Evolutionary conservation across 2,888 invertebrate genomes (phyloP).

Genomic region (Nasonia oneida): DNA sequence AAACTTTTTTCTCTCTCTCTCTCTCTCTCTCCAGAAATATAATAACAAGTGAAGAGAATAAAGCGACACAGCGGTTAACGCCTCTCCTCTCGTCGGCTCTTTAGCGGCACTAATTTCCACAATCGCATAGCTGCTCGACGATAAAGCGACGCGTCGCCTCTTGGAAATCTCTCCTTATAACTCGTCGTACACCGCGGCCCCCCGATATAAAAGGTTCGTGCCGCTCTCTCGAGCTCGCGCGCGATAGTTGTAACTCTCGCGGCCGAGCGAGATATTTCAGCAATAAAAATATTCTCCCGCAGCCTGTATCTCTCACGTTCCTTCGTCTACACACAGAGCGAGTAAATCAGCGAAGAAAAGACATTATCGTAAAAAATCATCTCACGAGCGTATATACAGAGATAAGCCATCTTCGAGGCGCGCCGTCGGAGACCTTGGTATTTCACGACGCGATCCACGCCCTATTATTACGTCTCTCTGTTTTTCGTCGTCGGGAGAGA

Average conservation of each 20-base stretch:
- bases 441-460: not conserved
- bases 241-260: not conserved
- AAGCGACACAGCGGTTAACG: not conserved
- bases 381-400: not conserved
- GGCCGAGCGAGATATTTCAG: not conserved
- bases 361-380: conserved; percentile 49
- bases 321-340: not conserved
- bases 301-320: not conserved
- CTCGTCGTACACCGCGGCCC: too few species aligned
- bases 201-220: not conserved
- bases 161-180: not conserved
- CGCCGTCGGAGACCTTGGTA: not conserved
- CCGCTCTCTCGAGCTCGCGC: too few species aligned
- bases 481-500: not conserved
- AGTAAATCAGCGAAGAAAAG: conserved; percentile 17
- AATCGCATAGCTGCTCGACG: not conserved
- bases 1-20: too few species aligned
- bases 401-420: conserved; percentile 20
- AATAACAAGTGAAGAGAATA: not conserved
- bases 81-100: not conserved
- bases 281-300: not conserved
- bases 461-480: not conserved
- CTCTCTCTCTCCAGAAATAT: too few species aligned
- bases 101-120: conserved; percentile 1
- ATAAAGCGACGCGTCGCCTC: not conserved